A percentile compares a stretch with the other conserved stretches of the same genome.
Conservation (phyloP, 2,797 vertebrate species). For the Hapalemur alaotrensis region DNA sequence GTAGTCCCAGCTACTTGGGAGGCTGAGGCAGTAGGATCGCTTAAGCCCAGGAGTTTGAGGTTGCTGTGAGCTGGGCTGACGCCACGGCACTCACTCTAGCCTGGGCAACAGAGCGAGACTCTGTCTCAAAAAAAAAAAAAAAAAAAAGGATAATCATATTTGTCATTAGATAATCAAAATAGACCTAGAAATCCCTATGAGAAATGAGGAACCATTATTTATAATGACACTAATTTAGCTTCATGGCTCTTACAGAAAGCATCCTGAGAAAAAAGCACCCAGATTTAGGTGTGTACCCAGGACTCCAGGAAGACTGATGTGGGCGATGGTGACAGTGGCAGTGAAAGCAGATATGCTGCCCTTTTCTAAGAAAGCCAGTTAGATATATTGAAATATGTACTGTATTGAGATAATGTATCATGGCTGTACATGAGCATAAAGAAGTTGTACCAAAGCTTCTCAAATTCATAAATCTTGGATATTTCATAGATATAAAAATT, state of each 20-base stretch:
- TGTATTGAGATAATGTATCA: not conserved
- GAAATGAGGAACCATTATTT: conserved; percentile 43
- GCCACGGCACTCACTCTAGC: no score
- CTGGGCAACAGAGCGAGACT: no score
- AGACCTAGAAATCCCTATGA: conserved; percentile 33
- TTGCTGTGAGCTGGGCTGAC: no score
- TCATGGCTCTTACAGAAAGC: conserved; percentile 18
- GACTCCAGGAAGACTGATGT: not conserved
- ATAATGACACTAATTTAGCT: conserved; percentile 5
- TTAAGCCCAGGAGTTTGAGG: no score
- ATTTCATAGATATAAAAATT: not conserved
- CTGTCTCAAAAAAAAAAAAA: no score
- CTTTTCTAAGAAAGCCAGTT: not conserved
- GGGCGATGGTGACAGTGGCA: not conserved
- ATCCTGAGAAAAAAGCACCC: not conserved
- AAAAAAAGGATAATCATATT: not conserved
- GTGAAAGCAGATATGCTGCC: not conserved
- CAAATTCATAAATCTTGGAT: not conserved
- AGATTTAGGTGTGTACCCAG: not conserved
- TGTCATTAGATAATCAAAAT: conserved; percentile 54
- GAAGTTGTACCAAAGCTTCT: not conserved
- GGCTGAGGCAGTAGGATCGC: no score
- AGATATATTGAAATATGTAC: not conserved
- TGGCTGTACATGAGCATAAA: not conserved
- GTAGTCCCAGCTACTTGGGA: no score